Conservation (phyloP, 2,113 vertebrate genomes). For the Daboia siamensis region DNA sequence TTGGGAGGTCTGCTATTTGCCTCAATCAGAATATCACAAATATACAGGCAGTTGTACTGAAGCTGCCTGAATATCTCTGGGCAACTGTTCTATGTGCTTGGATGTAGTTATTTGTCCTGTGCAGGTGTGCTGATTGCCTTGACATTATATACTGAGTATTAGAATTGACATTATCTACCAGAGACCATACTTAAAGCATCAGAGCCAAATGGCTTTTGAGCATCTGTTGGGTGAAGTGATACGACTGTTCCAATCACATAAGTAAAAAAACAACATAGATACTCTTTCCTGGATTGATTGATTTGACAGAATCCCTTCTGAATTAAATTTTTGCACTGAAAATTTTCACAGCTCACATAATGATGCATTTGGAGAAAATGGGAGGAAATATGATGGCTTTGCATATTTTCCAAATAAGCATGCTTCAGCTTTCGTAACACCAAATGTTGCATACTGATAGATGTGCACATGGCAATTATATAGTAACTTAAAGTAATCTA, state of each 20-base stretch:
- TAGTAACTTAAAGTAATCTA: constrained; percentile 31
- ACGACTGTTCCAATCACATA: not conserved
- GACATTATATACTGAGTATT: not conserved
- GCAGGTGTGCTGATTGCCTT: not conserved
- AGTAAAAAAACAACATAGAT: not conserved
- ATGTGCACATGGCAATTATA: constrained; percentile 31
- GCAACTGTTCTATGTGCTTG: not conserved
- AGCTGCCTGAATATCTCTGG: not conserved
- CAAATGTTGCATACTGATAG: constrained; percentile 7
- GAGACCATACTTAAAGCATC: not conserved
- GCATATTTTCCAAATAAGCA: not conserved
- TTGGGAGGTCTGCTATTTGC: not conserved
- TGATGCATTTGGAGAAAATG: not conserved
- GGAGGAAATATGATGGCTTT: constrained; percentile 16
- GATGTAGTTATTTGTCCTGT: not conserved
- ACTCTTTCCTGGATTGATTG: not conserved
- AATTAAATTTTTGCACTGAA: not conserved
- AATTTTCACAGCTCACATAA: not conserved
- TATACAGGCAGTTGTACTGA: not conserved
- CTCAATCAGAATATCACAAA: not conserved
- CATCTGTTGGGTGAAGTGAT: not conserved
- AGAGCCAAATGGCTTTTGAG: not conserved
- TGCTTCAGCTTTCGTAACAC: constrained; percentile 35
- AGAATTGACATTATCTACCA: not conserved
- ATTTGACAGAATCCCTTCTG: not conserved